Evolutionary conservation across 2,888 invertebrate species (phyloP).

Genomic region (Candidula unifasciata): DNA sequence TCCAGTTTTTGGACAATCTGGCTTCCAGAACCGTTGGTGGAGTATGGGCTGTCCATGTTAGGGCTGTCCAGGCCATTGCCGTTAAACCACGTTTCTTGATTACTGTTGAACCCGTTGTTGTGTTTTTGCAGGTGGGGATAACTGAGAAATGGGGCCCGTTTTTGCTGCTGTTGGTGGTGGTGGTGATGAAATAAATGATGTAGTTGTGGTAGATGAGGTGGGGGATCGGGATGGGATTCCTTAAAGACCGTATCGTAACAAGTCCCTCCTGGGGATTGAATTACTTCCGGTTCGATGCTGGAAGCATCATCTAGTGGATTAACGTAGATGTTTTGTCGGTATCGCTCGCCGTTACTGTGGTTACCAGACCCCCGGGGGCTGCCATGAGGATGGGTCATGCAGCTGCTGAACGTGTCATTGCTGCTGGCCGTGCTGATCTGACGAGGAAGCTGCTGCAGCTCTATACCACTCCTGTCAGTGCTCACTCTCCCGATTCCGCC

Average conservation of each 20-base stretch:
- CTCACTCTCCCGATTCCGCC: neutral
- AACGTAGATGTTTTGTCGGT: slow-evolving; percentile 73
- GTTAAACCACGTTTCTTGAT: slow-evolving; percentile 54
- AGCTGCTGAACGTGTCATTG: slow-evolving; percentile 96
- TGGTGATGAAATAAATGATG: slow-evolving; percentile 53
- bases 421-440: slow-evolving; percentile 82
- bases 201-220: slow-evolving; percentile 47
- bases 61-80: slow-evolving; percentile 42
- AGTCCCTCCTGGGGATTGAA: slow-evolving; percentile 47
- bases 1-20: slow-evolving; percentile 71
- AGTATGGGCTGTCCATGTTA: slow-evolving; percentile 6
- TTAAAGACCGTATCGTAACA: slow-evolving; percentile 51
- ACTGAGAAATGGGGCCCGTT: slow-evolving; percentile 17
- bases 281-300: slow-evolving; percentile 46
- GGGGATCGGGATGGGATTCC: slow-evolving; percentile 49
- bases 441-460: slow-evolving; percentile 71
- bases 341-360: slow-evolving; percentile 46
- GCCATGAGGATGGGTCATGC: slow-evolving; percentile 90
- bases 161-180: slow-evolving; percentile 45
- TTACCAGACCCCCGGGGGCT: slow-evolving; percentile 57
- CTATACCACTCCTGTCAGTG: slow-evolving; percentile 68
- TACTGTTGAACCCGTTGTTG: slow-evolving; percentile 34
- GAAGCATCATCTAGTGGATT: slow-evolving; percentile 74
- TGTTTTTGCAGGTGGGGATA: slow-evolving; percentile 44
- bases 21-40: slow-evolving; percentile 45